These are phyloP conservation scores for Corythaeola cristata DNA, from an alignment of 2,113 vertebrate species.

Conservation along the genomic window DNA sequence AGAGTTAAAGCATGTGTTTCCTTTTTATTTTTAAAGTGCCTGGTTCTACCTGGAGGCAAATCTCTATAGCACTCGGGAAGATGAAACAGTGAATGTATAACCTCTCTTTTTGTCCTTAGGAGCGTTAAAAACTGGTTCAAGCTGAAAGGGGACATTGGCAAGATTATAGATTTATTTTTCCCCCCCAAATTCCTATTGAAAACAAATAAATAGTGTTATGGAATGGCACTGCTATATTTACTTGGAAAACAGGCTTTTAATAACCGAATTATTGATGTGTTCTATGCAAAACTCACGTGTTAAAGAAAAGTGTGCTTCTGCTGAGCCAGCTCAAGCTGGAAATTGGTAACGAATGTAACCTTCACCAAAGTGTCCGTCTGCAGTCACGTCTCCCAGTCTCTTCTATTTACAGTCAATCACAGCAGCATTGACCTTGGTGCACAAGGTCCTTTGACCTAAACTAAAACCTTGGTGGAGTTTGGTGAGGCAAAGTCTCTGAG, in stretches of 20 bases:
- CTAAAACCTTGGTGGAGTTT: not conserved
- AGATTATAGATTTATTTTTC: accelerated
- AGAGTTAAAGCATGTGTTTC: not conserved
- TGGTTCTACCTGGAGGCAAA: not conserved
- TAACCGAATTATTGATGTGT: not conserved
- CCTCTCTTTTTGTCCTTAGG: not conserved
- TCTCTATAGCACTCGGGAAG: not conserved
- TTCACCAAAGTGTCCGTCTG: not conserved
- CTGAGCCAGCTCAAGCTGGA: not conserved
- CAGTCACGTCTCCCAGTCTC: not conserved
- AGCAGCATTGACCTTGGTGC: not conserved
- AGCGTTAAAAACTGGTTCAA: not conserved
- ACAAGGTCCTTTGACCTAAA: not conserved
- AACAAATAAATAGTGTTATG: not conserved
- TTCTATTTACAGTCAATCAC: accelerated
- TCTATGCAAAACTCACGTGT: not conserved
- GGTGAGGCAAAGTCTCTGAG: not conserved
- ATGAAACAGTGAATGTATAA: not conserved
- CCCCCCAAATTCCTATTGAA: not conserved
- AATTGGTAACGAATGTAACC: not conserved
- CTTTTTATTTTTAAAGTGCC: not conserved
- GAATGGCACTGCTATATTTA: not conserved
- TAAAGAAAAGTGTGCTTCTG: not conserved
- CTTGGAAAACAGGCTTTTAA: not conserved
- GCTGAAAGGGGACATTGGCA: not conserved